Evolutionary conservation across 2,888 invertebrate species (phyloP), one percentile per base, ranked within the genome.

Genomic region (Uloborus plumipes): DNA sequence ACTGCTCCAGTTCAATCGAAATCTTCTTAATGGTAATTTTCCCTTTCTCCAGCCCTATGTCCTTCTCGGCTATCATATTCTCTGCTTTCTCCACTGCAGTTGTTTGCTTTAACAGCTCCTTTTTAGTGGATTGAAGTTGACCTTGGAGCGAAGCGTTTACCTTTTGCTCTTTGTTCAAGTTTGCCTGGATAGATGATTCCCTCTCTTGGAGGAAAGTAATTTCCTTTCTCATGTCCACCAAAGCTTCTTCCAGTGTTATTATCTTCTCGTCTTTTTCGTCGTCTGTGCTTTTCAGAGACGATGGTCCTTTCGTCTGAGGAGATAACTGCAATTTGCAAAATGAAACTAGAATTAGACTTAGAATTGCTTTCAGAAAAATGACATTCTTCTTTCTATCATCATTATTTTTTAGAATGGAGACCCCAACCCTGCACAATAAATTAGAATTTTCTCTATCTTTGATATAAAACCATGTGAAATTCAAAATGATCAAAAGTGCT

Each of bases 91-190:
- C 80, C 1, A 31, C 39, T 47, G 50, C 20, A 14, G 62, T 50
- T 7, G n/a, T 49, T 49, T 74, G 73, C 49, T 49, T 80, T 18
- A 73, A 74, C 2, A 69, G 16, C 20, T 74, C 73, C 0, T 47
- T 74, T 31, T 69, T 74, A 15, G 49, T 51, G 0, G 18, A 31
- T 0, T 53, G 69, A 0, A 80, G 47, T 13, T 74, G 73, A 15
- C 49, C 55, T 22, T 64, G 22, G 16, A 80, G 31, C 2, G 51
- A n/a, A 4, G 26, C 15, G 4, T 50, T 31, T 3, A 13, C 22
- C 15, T 58, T 26, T 16, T 74, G 73, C 0, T n/a, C 26, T 0
- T 64, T 15, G 15, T 47, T 9, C 1, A 80, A 26, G 20, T 69
- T 69, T 4, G 55, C 47, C 4, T 53, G 18, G 55, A 47, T 50